Conservation (phyloP, 2,797 vertebrate species). For the Spondyliosoma cantharus region DNA sequence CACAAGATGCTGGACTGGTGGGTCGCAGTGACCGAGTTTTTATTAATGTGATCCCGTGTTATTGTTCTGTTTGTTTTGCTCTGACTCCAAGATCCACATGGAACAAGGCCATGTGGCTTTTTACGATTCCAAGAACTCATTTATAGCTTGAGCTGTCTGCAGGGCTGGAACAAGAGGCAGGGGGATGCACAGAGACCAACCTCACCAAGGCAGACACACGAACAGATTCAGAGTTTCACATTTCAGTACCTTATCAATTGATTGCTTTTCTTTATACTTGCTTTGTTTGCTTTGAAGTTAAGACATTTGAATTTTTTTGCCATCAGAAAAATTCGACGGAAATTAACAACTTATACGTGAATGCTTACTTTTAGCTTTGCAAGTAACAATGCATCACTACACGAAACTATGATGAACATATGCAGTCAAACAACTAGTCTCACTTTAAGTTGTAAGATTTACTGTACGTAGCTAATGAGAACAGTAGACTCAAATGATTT, state of each 20-base stretch:
- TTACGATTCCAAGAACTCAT: conserved; percentile 69
- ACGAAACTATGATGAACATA: neutral
- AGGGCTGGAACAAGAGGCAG: conserved; percentile 50
- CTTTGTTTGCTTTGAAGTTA: neutral
- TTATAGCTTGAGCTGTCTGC: conserved; percentile 64
- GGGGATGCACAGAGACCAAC: conserved; percentile 18
- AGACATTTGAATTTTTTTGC: neutral
- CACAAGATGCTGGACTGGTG: conserved; percentile 2
- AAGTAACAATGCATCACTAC: neutral
- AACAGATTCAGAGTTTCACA: neutral
- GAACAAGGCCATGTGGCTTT: conserved; percentile 48
- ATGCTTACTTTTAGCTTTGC: neutral
- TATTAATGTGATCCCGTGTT: conserved; percentile 58
- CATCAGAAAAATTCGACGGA: neutral
- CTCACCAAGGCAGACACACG: conserved; percentile 4
- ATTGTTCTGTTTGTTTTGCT: conserved; percentile 76
- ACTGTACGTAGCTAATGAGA: neutral
- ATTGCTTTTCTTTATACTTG: neutral
- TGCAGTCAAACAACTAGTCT: conserved; percentile 6
- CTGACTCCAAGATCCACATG: conserved; percentile 64
- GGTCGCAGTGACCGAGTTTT: conserved; percentile 47
- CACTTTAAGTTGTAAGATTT: neutral
- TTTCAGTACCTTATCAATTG: neutral
- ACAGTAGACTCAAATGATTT: conserved; percentile 11
- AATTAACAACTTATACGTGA: neutral